phyloP scores from a whole-genome alignment of 2,888 invertebrate genomes.

The Pogonocherus hispidulus region DNA sequence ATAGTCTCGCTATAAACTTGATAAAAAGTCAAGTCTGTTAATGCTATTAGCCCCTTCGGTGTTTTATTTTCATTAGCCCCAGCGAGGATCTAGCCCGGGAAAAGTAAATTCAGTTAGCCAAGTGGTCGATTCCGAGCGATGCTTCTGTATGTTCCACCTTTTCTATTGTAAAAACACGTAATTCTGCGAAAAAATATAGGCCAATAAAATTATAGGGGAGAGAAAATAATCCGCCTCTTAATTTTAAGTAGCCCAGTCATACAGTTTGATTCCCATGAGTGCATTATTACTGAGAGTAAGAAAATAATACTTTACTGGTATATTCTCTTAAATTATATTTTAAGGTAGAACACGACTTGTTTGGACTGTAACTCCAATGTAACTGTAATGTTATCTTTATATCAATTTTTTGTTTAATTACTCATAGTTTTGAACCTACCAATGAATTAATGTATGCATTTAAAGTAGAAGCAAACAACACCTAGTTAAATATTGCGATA shows the following conservation, averaged over 20 bases:
- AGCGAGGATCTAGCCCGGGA: constrained; percentile 13
- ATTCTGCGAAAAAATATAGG: not conserved
- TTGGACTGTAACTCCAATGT: too few species aligned
- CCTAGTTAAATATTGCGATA: too few species aligned
- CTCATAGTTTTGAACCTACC: too few species aligned
- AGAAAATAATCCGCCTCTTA: not conserved
- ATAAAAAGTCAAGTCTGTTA: constrained; percentile 29
- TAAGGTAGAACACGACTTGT: too few species aligned
- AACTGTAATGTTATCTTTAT: too few species aligned
- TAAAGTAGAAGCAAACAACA: too few species aligned
- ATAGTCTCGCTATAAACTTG: too few species aligned
- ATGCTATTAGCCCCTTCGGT: constrained; percentile 25
- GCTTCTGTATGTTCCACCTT: not conserved
- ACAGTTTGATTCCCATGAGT: not conserved
- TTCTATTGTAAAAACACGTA: not conserved
- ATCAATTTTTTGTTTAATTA: too few species aligned
- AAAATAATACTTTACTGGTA: too few species aligned
- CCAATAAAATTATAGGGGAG: not conserved
- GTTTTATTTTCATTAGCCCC: constrained; percentile 35
- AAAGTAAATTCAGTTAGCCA: constrained; percentile 23
- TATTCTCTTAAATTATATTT: not conserved
- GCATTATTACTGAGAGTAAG: not conserved
- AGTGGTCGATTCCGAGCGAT: not conserved
- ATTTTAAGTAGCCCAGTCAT: not conserved
- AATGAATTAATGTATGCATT: too few species aligned